Base-by-base conservation (phyloP, 2,797 vertebrate species). In the Cyprinella venusta region DNA sequence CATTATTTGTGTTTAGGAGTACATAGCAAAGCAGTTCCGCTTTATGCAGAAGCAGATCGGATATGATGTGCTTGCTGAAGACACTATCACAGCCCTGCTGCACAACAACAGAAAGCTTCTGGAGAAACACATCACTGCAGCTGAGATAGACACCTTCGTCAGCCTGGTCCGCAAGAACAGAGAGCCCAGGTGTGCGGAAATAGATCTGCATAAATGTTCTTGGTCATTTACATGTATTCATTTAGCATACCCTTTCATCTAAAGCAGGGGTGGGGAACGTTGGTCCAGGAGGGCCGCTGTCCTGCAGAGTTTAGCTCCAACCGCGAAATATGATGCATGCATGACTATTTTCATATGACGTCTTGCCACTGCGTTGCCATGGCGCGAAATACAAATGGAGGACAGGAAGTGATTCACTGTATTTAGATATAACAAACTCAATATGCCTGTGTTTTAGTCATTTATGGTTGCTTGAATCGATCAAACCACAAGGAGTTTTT, bases 21-120 rank as follows among this genome's bases (percentile, higher is more conserved):
- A 99, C 85, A 99, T 99, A 63, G 98, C 98, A 69, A 99, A 99
- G 91, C 97, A 99, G 94, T 99, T 99, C 85, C 97, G 98, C 91
- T 99, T 99, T 93, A 99, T 99, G 98, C 98, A 99, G 92, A 99
- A 99, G 90, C 98, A 99, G 93, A 99, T 99, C 8, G 98, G 98
- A 77, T 99, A 99, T 2, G 98, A 99, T 0, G 98, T 99, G 38
- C 86, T 99, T 93, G 98, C 98, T 0, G 98, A 99, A 91, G 98
- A 99, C 92, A 99, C 98, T 0, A 99, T 99, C 88, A 99, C 98
- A 0, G 98, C 98, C 7, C 92, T 99, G 84, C 95, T 99, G 26
- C 98, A 99, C 50, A 99, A 99, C 90, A 99, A 99, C 88, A 96
- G 98, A 71, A 99, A 99, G 89, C 96, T 99, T 83, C 90, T 99